Evolutionary conservation across 2,797 vertebrate genomes (phyloP), one percentile per base, ranked within the genome.

Genomic region (Emydoidea blandingii): DNA sequence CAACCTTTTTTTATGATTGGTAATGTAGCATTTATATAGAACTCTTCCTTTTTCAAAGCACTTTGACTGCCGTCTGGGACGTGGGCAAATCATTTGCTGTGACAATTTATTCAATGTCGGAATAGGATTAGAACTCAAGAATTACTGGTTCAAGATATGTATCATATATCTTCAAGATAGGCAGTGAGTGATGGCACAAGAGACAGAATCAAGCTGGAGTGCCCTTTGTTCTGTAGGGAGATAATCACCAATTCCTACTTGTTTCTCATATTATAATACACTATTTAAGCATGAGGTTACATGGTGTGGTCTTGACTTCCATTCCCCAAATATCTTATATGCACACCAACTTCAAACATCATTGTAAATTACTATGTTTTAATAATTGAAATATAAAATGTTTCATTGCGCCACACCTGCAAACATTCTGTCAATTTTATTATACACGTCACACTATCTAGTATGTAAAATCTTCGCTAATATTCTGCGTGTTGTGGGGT

Each of bases 401-500:
- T 14, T 1, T 62, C 29, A 62, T 62, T 62, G 59, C 14, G 27
- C 7, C 31, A 34, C 29, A 31, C 14, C 15, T 62, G 59, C 29
- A 62, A 78, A 31, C 82, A 11, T 83, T 53, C 84, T 72, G 37
- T 81, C 6, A 57, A 14, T 68, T 47, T 85, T 27, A 34, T 68
- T 92, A 7, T 57, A 37, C 76, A 44, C 41, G 19, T 50, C 44
- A 79, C 53, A 8, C 0, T 0, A 5, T 44, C 23, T 89, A 44
- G 31, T 6, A 53, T 2, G 1, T 0, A 0, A 53, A 57, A 34
- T 47, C 86, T 0, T 85, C 78, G 90, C 37, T 79, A 53, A 6
- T 81, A 41, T 6, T 93, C 4, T 79, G 23, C 49, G 65, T 37
- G 14, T 15, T 50, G 9, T 50, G 23, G 34, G 72, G 44, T 87